Evolutionary conservation across 2,113 vertebrate species (phyloP).

Genomic region (Catharus fuscescens): DNA sequence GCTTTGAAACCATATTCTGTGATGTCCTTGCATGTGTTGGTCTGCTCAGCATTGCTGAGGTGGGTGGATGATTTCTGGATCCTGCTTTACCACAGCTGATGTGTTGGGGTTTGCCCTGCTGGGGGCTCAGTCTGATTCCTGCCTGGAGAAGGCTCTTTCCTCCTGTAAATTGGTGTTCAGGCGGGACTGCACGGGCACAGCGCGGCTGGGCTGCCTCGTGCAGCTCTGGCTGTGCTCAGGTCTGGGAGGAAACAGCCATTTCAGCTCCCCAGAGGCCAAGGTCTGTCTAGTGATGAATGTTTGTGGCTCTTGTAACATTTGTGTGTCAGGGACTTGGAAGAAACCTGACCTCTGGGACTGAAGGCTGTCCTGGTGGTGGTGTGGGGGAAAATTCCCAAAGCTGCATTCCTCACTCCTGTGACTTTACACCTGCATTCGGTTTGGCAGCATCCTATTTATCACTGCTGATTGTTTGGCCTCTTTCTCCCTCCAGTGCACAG

Average conservation of each 20-base stretch:
- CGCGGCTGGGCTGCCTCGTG: fast-evolving
- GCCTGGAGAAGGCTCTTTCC: not conserved
- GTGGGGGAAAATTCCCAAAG: not conserved
- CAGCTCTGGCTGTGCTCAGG: not conserved
- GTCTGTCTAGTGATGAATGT: not conserved
- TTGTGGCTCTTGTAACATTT: not conserved
- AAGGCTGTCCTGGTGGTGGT: not conserved
- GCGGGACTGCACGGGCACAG: not conserved
- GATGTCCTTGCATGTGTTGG: not conserved
- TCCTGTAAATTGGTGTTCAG: not conserved
- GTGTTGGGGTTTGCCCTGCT: not conserved
- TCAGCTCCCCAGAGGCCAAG: not conserved
- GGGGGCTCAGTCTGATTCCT: not conserved
- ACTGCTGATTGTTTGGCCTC: not conserved
- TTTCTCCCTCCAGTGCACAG: not conserved
- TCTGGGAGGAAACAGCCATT: not conserved
- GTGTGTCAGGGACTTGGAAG: not conserved
- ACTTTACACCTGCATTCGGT: not conserved
- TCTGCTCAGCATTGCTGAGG: not conserved
- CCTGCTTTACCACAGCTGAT: not conserved
- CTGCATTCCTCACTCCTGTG: not conserved
- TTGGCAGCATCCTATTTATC: not conserved
- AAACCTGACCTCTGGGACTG: not conserved
- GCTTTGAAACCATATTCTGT: not conserved
- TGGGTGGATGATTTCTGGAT: not conserved